Evolutionary conservation across 2,113 vertebrate species (phyloP).

Genomic region (Pseudorectes ferrugineus): DNA sequence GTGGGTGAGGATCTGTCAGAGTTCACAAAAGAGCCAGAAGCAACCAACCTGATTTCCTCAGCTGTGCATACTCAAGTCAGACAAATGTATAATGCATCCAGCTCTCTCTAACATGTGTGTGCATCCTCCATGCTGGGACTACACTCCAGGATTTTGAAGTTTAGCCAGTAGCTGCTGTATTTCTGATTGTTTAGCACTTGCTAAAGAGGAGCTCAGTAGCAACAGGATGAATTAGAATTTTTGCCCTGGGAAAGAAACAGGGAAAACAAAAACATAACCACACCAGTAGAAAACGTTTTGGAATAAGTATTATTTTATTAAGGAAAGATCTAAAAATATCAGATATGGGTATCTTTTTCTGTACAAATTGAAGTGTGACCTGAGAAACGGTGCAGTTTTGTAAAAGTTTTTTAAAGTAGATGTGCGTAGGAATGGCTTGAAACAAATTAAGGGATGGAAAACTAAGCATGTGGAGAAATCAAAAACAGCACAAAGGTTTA

Average conservation of each 20-base stretch:
- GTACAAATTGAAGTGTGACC: background rate
- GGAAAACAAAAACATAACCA: slow-evolving; percentile 22
- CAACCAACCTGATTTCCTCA: slow-evolving; percentile 21
- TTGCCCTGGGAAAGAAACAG: slow-evolving; percentile 35
- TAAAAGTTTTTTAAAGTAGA: background rate
- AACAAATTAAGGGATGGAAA: background rate
- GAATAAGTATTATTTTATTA: background rate
- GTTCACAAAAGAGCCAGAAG: background rate
- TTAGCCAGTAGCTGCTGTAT: slow-evolving; percentile 12
- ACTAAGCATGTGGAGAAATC: background rate
- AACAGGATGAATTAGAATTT: slow-evolving; percentile 20
- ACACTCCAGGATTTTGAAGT: slow-evolving; percentile 43
- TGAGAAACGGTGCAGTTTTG: background rate
- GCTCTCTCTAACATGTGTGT: background rate
- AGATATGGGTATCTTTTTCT: background rate
- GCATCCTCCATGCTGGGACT: slow-evolving; percentile 1
- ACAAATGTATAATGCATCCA: background rate
- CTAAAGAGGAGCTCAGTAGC: background rate
- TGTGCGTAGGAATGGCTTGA: background rate
- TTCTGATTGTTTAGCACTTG: slow-evolving; percentile 12
- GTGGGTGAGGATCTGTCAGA: background rate
- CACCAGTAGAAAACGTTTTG: background rate
- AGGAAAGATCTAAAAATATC: background rate
- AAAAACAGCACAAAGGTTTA: background rate
- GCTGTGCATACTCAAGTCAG: background rate